Evolutionary conservation across 2,797 vertebrate species (phyloP).

Genomic region (Uromys caudimaculatus): DNA sequence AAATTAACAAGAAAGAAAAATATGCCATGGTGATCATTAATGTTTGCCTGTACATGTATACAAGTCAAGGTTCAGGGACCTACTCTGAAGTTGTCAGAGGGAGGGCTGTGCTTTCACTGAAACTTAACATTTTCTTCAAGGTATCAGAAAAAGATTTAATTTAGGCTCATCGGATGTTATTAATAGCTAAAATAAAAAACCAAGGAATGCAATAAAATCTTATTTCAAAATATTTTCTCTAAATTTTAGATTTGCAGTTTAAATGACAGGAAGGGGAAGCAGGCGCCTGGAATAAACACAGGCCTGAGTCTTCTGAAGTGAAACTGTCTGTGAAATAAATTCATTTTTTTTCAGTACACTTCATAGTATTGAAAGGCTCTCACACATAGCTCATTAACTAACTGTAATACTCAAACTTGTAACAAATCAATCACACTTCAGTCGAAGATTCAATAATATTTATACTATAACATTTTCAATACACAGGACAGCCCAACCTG

Average conservation of each 20-base stretch:
- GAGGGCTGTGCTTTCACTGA: constrained; percentile 57
- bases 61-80: constrained; percentile 52
- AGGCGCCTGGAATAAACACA: not conserved
- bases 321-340: constrained; percentile 44
- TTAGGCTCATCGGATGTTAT: constrained; percentile 69
- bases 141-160: constrained; percentile 68
- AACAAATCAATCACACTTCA: constrained; percentile 62
- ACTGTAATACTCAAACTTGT: constrained; percentile 57
- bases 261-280: constrained; percentile 38
- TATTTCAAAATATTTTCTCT: constrained; percentile 36
- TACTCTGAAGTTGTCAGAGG: constrained; percentile 60
- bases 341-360: not conserved
- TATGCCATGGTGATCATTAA: constrained; percentile 70
- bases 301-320: not conserved
- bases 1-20: constrained; percentile 74
- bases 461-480: not conserved
- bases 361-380: constrained; percentile 26
- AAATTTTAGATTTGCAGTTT: constrained; percentile 63
- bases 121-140: constrained; percentile 70
- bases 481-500: constrained; percentile 50
- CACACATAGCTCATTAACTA: constrained; percentile 51
- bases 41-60: constrained; percentile 38
- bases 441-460: constrained; percentile 36
- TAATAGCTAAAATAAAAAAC: constrained; percentile 62
- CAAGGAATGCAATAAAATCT: constrained; percentile 73